These are phyloP conservation scores for Ophion costatus DNA, from an alignment of 2,888 invertebrate genomes.

Conservation along the genomic window DNA sequence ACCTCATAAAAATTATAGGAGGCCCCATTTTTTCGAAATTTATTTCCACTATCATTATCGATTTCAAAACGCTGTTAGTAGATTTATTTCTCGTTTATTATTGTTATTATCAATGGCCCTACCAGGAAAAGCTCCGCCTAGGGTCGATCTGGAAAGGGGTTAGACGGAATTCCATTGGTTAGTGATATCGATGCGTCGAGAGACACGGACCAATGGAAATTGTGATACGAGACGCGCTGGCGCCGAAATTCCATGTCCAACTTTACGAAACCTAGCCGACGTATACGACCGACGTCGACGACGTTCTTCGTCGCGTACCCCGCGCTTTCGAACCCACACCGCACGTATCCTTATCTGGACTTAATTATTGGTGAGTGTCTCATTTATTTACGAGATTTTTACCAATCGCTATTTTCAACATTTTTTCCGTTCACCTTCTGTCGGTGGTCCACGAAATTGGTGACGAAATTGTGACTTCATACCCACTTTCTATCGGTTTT, in stretches of 20 bases:
- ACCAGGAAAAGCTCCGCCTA: conserved; percentile 78
- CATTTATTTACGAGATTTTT: conserved; percentile 68
- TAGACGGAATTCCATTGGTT: conserved; percentile 74
- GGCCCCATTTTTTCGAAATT: conserved; percentile 15
- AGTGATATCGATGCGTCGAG: conserved; percentile 85
- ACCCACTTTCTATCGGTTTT: conserved; percentile 2
- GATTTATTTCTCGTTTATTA: conserved; percentile 63
- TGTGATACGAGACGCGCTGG: conserved; percentile 83
- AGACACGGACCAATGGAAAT: conserved; percentile 76
- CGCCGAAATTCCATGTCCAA: conserved; percentile 78
- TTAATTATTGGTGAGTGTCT: conserved; percentile 83
- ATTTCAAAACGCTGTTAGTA: conserved; percentile 57
- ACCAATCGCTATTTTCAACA: neutral
- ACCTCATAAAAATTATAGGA: neutral
- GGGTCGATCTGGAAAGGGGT: conserved; percentile 79
- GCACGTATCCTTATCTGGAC: conserved; percentile 81
- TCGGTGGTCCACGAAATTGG: neutral
- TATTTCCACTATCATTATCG: conserved; percentile 49
- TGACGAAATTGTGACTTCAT: conserved; percentile 15
- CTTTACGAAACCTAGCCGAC: conserved; percentile 71
- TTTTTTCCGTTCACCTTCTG: conserved; percentile 15
- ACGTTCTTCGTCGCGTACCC: conserved; percentile 82
- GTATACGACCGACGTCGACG: conserved; percentile 86
- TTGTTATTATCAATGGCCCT: conserved; percentile 70
- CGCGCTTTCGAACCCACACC: conserved; percentile 81